Base-by-base conservation (phyloP, 2,113 vertebrate species). In the Engraulis encrasicolus region DNA sequence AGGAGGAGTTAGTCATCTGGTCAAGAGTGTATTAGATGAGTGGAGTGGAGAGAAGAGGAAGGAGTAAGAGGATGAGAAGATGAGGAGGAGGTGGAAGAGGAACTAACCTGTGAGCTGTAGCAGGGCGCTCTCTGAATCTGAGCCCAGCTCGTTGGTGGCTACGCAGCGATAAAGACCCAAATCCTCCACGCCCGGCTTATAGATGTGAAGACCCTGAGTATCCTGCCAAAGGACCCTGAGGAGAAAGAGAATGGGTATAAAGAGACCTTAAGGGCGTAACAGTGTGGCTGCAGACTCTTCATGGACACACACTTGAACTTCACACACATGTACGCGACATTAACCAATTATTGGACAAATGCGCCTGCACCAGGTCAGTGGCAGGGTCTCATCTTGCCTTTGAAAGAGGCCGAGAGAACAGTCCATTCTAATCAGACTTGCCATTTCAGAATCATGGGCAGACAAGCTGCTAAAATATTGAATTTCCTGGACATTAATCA, bases 131-230 rank as follows among this genome's bases (percentile, higher is more conserved):
- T 95, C 96, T 36, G 80, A 90, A 66, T 97, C 96, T 0, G 95
- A 96, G 1, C 96, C 96, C 0, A 93, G 91, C 2, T 83, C 87
- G 79, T 94, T 96, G 34, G 91, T 90, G 36, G 93, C 95, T 0
- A 91, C 90, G 87, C 97, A 99, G 18, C 88, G 91, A 45, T 98
- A 99, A 20, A 85, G 15, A 11, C 97, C 97, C 79, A 91, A 87
- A 0, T 99, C 97, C 78, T 90, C 92, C 9, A 19, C 87, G 23
- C 92, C 81, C 23, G 95, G 96, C 82, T 91, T 94, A 58, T 34
- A 74, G 86, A 99, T 95, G 88, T 94, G 95, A 37, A 97, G 81
- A 77, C 88, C 91, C 82, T 94, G 93, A 31, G 36, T 0, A 14
- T 85, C 88, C 81, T 96, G 95, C 91, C 95, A 89, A 71, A 79